Base-by-base conservation (phyloP, 2,113 vertebrate species). In the Rhynchomys soricoides region DNA sequence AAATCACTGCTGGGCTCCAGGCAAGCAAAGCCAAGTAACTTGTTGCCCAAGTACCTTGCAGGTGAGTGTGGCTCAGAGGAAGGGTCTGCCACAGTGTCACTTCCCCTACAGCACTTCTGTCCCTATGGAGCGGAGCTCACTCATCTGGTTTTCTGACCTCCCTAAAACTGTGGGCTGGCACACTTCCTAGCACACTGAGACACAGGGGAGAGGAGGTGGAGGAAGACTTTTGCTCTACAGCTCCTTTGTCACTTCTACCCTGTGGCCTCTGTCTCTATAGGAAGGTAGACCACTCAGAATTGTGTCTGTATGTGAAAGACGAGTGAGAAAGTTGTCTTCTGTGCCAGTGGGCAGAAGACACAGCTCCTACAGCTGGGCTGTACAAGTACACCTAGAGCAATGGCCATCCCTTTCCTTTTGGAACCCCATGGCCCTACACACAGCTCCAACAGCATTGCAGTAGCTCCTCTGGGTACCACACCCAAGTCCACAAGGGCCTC, bases 61-160 rank as follows among this genome's bases (percentile, higher is more conserved):
- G 66, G 78, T 3, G 75, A 22, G 0, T 40, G 62, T 2, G 29
- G 21, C 16, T 50, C 50, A 86, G 45, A 37, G 7, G 8, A 50
- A 52, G n/a, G n/a, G 34, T 17, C 3, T 26, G 1, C n/a, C 34
- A 17, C 1, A 3, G 43, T 0, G 52, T 34, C 26, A 57, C 3
- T 68, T 48, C 10, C 16, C 19, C 86, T 21, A 4, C 8, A 48
- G 52, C 16, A 22, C 10, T 19, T 45, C 59, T 31, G n/a, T 45
- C 64, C 43, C 40, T 73, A 37, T n/a, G 34, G 21, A 17, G 9
- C 2, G 31, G 2, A 5, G 34, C 75, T 55, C 62, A 5, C 57
- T 81, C 34, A 50, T 29, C 7, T 10, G 37, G 43, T 45, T 74
- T 43, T 37, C 50, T 22, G 37, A 24, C 31, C 10, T 55, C 8